phyloP scores from a whole-genome alignment of 2,888 invertebrate species.

The Yponomeuta sedellus region DNA sequence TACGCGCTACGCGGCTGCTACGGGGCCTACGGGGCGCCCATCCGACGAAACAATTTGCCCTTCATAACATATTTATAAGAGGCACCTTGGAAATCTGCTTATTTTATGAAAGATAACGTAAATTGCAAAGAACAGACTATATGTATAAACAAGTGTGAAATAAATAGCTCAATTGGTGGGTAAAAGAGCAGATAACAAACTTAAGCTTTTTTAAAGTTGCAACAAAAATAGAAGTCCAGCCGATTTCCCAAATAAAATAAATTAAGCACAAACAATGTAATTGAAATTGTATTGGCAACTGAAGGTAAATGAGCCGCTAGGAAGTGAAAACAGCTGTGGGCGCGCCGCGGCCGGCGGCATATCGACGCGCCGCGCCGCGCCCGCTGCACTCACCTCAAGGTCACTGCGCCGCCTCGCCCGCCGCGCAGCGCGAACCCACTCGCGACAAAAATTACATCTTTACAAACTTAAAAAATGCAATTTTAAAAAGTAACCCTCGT shows the following conservation, averaged over 20 bases:
- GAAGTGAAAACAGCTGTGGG: conserved; percentile 60
- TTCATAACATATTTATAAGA: not conserved
- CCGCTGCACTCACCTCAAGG: conserved; percentile 64
- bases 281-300: not conserved
- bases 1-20: conserved; percentile 1
- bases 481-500: conserved; percentile 54
- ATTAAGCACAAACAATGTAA: not conserved
- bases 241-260: not conserved
- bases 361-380: conserved; percentile 40
- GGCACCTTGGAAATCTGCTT: not conserved
- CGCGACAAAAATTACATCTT: not conserved
- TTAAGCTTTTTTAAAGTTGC: not conserved
- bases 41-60: not conserved
- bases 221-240: not conserved
- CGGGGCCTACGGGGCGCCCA: not conserved
- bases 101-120: not conserved
- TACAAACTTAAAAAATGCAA: conserved; percentile 28
- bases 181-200: not conserved
- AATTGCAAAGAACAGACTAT: not conserved
- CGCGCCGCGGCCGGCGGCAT: conserved; percentile 49
- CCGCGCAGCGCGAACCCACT: conserved; percentile 19
- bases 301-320: not conserved
- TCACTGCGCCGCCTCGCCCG: conserved; percentile 35
- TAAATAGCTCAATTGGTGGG: too few species aligned
- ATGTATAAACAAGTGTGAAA: too few species aligned